A percentile compares a stretch with the other conserved stretches of the same genome.
These are phyloP conservation scores for Tauraco hartlaubi DNA, from an alignment of 2,797 vertebrate species.

Conservation along the genomic window DNA sequence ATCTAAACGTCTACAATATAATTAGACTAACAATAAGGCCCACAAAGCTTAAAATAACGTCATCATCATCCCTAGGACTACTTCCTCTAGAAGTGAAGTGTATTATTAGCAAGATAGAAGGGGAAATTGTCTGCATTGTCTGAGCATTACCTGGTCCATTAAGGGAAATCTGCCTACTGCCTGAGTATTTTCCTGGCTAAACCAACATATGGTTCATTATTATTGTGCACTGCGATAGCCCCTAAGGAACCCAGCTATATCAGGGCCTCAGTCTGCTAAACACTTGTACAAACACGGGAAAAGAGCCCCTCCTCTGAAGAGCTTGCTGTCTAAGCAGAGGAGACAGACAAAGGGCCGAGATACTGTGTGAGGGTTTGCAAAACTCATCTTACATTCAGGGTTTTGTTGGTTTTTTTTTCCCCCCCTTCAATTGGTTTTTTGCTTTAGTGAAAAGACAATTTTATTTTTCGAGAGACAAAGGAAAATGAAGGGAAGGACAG, in stretches of 20 bases:
- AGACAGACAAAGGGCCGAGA: constrained; percentile 50
- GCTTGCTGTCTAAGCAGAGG: constrained; percentile 59
- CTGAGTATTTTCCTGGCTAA: constrained; percentile 48
- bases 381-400: background rate
- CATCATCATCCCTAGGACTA: constrained; percentile 16
- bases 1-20: background rate
- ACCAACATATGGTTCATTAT: constrained; percentile 42
- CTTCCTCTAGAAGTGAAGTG: constrained; percentile 44
- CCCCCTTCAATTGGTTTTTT: background rate
- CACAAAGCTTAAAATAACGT: constrained; percentile 2
- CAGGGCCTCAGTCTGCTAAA: constrained; percentile 55
- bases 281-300: constrained; percentile 75
- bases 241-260: constrained; percentile 45
- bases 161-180: constrained; percentile 32
- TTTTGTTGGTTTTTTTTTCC: background rate
- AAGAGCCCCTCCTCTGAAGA: constrained; percentile 67
- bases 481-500: background rate
- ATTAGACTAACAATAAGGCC: constrained; percentile 4
- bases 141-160: constrained; percentile 58
- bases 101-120: constrained; percentile 1
- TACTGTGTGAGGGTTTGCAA: background rate
- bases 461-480: background rate
- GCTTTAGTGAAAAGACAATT: background rate
- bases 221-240: constrained; percentile 37
- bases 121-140: constrained; percentile 54